A percentile compares a stretch with the other conserved stretches of the same genome.
phyloP scores from a whole-genome alignment of 2,113 vertebrate genomes.

The Tragelaphus strepsiceros region DNA sequence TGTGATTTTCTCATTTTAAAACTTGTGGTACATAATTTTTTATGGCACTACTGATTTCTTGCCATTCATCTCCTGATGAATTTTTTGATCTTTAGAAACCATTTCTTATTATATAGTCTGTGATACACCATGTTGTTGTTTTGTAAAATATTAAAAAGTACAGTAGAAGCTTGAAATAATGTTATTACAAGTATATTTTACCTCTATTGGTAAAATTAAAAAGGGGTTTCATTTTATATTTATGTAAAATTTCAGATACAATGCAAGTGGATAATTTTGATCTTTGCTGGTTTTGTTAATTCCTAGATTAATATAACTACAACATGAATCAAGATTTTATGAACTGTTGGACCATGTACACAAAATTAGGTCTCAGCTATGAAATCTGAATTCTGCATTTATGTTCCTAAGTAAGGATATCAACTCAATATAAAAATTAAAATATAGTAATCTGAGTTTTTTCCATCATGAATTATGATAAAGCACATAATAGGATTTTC shows the following conservation, averaged over 20 bases:
- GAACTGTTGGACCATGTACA: background rate
- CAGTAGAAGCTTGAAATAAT: background rate
- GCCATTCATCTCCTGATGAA: background rate
- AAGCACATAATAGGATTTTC: background rate
- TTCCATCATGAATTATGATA: background rate
- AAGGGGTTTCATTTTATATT: background rate
- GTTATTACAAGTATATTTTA: background rate
- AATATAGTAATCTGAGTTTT: background rate
- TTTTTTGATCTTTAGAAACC: background rate
- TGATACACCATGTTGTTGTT: background rate
- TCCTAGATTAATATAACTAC: background rate
- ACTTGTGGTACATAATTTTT: background rate
- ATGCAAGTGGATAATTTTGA: background rate
- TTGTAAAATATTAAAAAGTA: background rate
- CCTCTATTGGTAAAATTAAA: background rate
- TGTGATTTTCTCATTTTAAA: background rate
- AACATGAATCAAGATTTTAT: background rate
- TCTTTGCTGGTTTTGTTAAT: conserved; percentile 3
- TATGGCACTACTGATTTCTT: background rate
- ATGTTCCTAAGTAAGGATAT: background rate
- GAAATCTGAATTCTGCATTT: background rate
- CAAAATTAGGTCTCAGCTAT: background rate
- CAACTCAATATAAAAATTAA: background rate
- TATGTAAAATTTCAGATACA: background rate
- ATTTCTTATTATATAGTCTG: background rate